Evolutionary conservation across 2,888 invertebrate species (phyloP), one percentile per base, ranked within the genome.

Genomic region (Dolomedes plantarius): DNA sequence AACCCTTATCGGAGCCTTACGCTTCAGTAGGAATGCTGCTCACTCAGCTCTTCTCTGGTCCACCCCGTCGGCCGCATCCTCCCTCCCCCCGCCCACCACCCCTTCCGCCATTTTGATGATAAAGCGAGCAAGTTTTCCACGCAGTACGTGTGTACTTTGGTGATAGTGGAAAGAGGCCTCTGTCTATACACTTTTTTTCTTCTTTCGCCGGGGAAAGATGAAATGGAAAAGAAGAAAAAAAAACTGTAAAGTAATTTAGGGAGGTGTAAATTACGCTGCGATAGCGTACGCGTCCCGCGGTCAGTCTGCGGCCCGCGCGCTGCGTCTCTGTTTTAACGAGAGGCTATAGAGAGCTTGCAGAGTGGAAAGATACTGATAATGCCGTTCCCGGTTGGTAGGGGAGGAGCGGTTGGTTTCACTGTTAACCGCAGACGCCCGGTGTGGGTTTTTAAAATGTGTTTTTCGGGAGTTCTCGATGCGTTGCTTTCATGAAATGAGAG

Each of bases 1-100:
- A 41, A 73, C 56, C n/a, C 83, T 85, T 85, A 85, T 85, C 83
- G 77, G 56, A n/a, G 72, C 39, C 77, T 85, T 85, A 77, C 83
- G 83, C 83, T 85, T 73, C 56, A 85, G 67, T 85, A 39, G 23
- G 67, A 36, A 28, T 28, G 69, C 32, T 71, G 67, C 36, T 73
- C 72, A 39, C 65, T 82, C 82, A 82, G 81, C 81, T 81, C 81
- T 81, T 81, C 81, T 68, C 9, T 29, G 41, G 46, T 16, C 46
- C 32, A 39, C 39, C 65, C 65, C 69, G n/a, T 28, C 36, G 46
- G 28, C n/a, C 69, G 19, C n/a, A 16, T 28, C n/a, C 19, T 27
- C 39, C 73, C 56, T 67, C 56, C 67, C 27, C 46, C 50, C 50
- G 5, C 29, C 39, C 39, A 41, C 64, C 29, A 13, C 29, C 13